phyloP scores from a whole-genome alignment of 2,888 invertebrate genomes.

The Bruchidius siliquastri region DNA sequence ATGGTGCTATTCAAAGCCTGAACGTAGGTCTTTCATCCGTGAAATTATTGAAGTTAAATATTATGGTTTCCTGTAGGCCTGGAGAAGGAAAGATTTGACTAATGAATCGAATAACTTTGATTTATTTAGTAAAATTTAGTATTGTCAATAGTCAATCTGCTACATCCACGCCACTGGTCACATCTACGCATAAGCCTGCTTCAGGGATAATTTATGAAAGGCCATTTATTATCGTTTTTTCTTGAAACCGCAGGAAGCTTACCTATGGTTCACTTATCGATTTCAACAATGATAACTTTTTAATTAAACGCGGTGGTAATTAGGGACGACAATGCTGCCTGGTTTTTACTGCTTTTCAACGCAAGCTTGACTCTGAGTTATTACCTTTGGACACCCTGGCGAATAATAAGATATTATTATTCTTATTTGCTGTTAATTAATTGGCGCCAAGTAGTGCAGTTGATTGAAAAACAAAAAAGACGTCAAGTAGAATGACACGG shows the following conservation, averaged over 20 bases:
- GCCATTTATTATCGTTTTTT: background rate
- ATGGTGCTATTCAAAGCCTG: no score
- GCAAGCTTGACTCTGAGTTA: background rate
- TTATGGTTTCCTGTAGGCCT: no score
- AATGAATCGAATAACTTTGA: no score
- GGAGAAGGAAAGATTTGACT: no score
- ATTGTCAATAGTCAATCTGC: background rate
- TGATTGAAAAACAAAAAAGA: no score
- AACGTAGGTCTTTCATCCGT: no score
- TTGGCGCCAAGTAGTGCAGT: no score
- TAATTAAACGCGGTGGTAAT: background rate
- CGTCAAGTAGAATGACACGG: no score
- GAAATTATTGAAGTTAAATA: no score
- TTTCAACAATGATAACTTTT: background rate
- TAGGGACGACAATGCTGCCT: background rate
- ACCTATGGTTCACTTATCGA: background rate
- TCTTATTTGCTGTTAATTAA: no score
- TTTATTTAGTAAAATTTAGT: no score
- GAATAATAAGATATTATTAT: background rate
- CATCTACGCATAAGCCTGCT: background rate
- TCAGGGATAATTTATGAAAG: background rate
- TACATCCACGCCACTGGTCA: background rate
- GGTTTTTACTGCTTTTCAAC: background rate
- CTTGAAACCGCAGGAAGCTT: background rate
- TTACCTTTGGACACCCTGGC: background rate